phyloP scores from a whole-genome alignment of 1,140 invertebrate genomes.

The Palaemon carinicauda region DNA sequence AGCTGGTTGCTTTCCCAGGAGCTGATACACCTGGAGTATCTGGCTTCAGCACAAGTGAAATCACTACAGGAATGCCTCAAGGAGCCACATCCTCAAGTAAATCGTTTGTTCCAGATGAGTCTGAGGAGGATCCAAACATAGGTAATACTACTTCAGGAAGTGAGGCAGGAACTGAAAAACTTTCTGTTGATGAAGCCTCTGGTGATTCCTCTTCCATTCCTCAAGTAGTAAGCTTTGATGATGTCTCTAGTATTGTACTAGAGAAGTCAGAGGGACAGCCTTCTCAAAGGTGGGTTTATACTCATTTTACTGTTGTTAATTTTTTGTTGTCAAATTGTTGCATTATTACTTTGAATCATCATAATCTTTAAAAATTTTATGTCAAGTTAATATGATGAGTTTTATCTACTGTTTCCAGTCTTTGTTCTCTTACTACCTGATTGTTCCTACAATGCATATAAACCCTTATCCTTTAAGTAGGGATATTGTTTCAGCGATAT shows the following conservation, averaged over 20 bases:
- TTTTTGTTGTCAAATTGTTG: no score
- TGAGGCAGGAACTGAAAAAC: not conserved
- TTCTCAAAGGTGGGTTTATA: slow-evolving; percentile 17
- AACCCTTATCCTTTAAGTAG: no score
- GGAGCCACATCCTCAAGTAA: not conserved
- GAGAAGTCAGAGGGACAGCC: not conserved
- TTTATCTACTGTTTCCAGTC: no score
- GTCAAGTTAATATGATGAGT: no score
- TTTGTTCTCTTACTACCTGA: no score
- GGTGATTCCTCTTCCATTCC: slow-evolving; percentile 7
- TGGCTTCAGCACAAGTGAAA: slow-evolving; percentile 4
- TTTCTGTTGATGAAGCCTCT: not conserved
- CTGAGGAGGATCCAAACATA: not conserved
- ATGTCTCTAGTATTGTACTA: slow-evolving; percentile 25
- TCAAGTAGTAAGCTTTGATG: slow-evolving; percentile 51
- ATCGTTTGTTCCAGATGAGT: not conserved
- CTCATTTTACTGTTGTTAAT: no score
- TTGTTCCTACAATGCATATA: no score
- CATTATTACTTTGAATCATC: no score
- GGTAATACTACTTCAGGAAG: no score
- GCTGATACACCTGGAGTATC: not conserved
- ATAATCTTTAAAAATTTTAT: no score
- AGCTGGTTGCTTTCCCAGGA: slow-evolving; percentile 71
- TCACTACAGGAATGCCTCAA: slow-evolving; percentile 35
- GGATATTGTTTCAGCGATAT: no score